Evolutionary conservation across 1,140 invertebrate genomes (phyloP).

Genomic region (Reticulitermes speratus): DNA sequence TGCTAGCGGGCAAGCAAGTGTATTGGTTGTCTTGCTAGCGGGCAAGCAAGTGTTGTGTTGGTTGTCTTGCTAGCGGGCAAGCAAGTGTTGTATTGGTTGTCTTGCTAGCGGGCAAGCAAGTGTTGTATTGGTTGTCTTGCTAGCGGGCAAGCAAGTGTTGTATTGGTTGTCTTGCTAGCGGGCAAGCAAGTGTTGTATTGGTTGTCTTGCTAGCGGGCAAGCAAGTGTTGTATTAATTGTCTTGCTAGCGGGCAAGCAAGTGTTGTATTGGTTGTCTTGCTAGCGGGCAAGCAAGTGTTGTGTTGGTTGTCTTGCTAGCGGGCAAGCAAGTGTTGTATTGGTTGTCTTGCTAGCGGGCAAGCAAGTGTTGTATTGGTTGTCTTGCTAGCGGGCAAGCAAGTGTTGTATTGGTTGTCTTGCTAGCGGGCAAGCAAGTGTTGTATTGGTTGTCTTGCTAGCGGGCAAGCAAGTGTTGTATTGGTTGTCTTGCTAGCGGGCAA

Average conservation of each 20-base stretch:
- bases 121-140: neutral
- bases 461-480: slow-evolving; percentile 17
- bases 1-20: neutral
- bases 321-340: slow-evolving; percentile 17
- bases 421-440: neutral
- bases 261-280: neutral
- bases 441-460: neutral
- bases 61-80: neutral
- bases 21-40: neutral
- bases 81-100: neutral
- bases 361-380: neutral
- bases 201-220: neutral
- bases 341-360: neutral
- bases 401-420: neutral
- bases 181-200: slow-evolving; percentile 17
- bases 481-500: neutral
- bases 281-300: neutral
- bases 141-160: neutral
- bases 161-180: neutral
- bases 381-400: neutral
- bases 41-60: slow-evolving; percentile 17
- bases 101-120: neutral
- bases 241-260: neutral
- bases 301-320: neutral
- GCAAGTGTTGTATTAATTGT: neutral